Conservation (phyloP, 2,888 invertebrate species). For the Dinocampus coccinellae region DNA sequence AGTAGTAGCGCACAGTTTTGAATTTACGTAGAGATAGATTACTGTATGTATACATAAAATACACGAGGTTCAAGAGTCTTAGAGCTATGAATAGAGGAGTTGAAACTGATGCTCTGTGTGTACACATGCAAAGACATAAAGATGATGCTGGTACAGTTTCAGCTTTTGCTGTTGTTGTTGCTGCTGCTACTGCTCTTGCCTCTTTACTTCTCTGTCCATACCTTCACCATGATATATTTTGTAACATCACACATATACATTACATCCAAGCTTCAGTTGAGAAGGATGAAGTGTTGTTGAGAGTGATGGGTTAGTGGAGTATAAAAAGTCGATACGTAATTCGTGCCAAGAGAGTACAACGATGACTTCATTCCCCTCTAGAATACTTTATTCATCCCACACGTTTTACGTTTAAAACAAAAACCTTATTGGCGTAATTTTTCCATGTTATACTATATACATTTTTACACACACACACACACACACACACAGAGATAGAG, state of each 20-base stretch:
- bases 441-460: slow-evolving; percentile 9
- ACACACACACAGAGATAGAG: no score
- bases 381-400: slow-evolving; percentile 45
- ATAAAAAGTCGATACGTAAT: slow-evolving; percentile 46
- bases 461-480: not conserved
- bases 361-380: slow-evolving; percentile 32
- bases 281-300: not conserved
- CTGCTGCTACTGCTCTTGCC: slow-evolving; percentile 15
- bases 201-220: slow-evolving; percentile 21
- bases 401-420: slow-evolving; percentile 19
- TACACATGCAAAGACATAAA: not conserved
- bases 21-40: not conserved
- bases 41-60: not conserved
- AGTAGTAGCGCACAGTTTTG: not conserved
- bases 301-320: not conserved
- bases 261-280: slow-evolving; percentile 7
- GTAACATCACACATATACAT: slow-evolving; percentile 31
- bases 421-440: slow-evolving; percentile 34
- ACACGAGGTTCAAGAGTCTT: slow-evolving; percentile 13
- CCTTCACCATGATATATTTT: slow-evolving; percentile 36
- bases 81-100: slow-evolving; percentile 17
- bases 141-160: no score
- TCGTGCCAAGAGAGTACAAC: slow-evolving; percentile 40
- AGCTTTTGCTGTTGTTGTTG: slow-evolving; percentile 7
- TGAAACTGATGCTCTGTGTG: slow-evolving; percentile 1